Base-by-base conservation (phyloP, 2,113 vertebrate species). In the Callionymus lyra region DNA sequence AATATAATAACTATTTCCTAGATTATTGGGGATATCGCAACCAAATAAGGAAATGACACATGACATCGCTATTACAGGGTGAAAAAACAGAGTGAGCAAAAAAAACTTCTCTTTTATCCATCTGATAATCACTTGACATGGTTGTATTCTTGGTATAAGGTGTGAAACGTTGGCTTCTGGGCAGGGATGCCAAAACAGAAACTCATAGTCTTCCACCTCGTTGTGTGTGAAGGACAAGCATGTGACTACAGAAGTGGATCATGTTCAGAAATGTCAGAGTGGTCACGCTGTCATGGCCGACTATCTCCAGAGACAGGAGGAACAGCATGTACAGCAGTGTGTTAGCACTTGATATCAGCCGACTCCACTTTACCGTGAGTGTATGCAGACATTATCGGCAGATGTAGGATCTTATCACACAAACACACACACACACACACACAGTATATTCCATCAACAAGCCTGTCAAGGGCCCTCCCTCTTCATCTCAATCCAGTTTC, bases 261-360 rank as follows among this genome's bases (percentile, higher is more conserved):
- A 19, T 34, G 9, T 45, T 56, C 21, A 41, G 53, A 43, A 35
- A 38, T 41, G 53, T 63, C 63, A 12, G 66, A 68, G 72, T 47
- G 47, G 56, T 66, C 57, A 18, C 49, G 44, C 38, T 6, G 35
- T 38, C 11, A 6, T 33, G 52, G 44, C 63, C 44, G 44, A 51
- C 38, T 2, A 46, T 44, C 43, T 50, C 49, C 32, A 53, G 57
- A 50, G 47, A 59, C 53, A 46, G 39, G 68, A 56, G 42, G 21
- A 36, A 65, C 41, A 15, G 8, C 42, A 16, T 67, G 65, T 68
- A 36, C 8, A 44, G 54, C 63, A 62, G 35, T 37, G 50, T 31
- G 50, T 11, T 9, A 47, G 59, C 64, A 54, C 65, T 72, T 37
- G n/a, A 65, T 59, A 59, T 67, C 68, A 65, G 65, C 64, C 48